phyloP scores from a whole-genome alignment of 2,797 vertebrate genomes.

The Microctenopoma steveboyesi region DNA sequence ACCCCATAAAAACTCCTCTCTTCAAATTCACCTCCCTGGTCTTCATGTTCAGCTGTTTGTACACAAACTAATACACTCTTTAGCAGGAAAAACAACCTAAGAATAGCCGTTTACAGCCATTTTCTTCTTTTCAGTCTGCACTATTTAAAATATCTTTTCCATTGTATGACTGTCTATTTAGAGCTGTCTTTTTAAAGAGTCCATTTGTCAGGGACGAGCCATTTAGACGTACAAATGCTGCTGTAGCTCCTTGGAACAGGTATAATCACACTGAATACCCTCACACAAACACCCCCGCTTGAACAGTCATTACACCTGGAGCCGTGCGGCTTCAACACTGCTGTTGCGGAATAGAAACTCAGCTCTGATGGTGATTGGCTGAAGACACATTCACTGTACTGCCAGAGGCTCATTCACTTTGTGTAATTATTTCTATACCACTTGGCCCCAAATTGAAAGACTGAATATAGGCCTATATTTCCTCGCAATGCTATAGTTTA shows the following conservation, averaged over 20 bases:
- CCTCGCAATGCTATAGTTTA: constrained; percentile 77
- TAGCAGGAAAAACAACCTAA: no score
- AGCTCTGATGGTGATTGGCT: constrained; percentile 42
- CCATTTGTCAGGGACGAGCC: background rate
- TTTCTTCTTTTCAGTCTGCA: no score
- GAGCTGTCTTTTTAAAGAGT: background rate
- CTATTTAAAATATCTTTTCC: no score
- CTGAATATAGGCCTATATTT: constrained; percentile 80
- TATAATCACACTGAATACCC: background rate
- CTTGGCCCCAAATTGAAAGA: constrained; percentile 76
- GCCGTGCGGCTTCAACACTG: constrained; percentile 31
- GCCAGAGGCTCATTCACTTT: constrained; percentile 38
- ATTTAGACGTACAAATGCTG: background rate
- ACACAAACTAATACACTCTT: no score
- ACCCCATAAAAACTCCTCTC: no score
- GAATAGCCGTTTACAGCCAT: no score
- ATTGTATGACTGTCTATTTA: background rate
- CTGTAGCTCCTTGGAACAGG: background rate
- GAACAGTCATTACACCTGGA: constrained; percentile 37
- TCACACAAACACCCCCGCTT: background rate
- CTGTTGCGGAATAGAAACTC: constrained; percentile 45
- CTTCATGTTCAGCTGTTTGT: no score
- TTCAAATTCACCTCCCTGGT: no score
- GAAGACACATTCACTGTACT: constrained; percentile 27
- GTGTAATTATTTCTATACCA: constrained; percentile 79